These are phyloP conservation scores for Chloromyia formosa DNA, from an alignment of 2,888 invertebrate species.

Conservation along the genomic window DNA sequence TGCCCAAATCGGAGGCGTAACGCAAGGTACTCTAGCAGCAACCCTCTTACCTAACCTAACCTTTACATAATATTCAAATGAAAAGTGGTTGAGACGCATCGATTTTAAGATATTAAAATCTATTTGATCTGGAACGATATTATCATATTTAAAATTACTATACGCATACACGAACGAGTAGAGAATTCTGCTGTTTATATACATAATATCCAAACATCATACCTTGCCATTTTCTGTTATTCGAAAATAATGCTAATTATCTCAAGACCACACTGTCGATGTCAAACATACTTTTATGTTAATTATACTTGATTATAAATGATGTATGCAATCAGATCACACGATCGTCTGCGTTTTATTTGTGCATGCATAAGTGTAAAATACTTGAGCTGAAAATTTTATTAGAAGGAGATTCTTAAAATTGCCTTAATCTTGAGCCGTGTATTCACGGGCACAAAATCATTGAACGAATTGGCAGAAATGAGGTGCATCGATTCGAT, in stretches of 20 bases:
- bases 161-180: too few relatives aligned
- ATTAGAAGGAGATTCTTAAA: neutral
- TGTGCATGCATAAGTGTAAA: neutral
- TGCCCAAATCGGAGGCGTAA: too few relatives aligned
- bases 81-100: too few relatives aligned
- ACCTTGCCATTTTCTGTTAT: too few relatives aligned
- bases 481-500: neutral
- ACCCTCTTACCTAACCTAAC: too few relatives aligned
- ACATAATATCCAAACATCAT: too few relatives aligned
- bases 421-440: neutral
- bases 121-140: too few relatives aligned
- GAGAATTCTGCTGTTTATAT: too few relatives aligned
- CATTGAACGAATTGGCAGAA: neutral
- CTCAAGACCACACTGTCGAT: slow-evolving; percentile 37
- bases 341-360: slow-evolving; percentile 21
- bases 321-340: slow-evolving; percentile 34
- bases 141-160: too few relatives aligned
- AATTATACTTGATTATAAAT: slow-evolving; percentile 42
- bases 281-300: slow-evolving; percentile 38
- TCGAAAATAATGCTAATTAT: slow-evolving; percentile 11
- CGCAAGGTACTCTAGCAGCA: too few relatives aligned
- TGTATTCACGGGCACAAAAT: neutral
- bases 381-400: neutral
- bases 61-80: too few relatives aligned
- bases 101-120: too few relatives aligned